Conservation (phyloP, 2,797 vertebrate genomes). For the Luscinia megarhynchos region DNA sequence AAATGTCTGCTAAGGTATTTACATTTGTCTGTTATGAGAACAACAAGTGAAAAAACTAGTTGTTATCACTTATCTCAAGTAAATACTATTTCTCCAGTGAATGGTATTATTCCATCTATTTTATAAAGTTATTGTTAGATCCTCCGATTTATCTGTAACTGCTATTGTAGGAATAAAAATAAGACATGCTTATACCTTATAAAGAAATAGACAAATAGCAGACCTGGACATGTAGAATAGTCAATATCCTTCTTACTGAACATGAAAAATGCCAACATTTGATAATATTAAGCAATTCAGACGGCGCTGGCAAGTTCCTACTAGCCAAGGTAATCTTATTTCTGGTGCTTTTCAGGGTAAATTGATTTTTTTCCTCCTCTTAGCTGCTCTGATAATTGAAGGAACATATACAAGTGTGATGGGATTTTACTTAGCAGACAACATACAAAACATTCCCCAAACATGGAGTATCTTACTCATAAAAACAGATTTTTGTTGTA, state of each 20-base stretch:
- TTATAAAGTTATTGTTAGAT: constrained; percentile 47
- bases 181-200: neutral
- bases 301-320: constrained; percentile 68
- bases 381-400: constrained; percentile 83
- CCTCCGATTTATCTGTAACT: constrained; percentile 14
- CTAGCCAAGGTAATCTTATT: constrained; percentile 77
- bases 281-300: constrained; percentile 73
- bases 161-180: constrained; percentile 34
- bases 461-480: constrained; percentile 71
- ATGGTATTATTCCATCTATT: constrained; percentile 14
- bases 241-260: constrained; percentile 50
- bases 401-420: constrained; percentile 82
- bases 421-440: constrained; percentile 76
- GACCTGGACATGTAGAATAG: constrained; percentile 28
- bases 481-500: constrained; percentile 78
- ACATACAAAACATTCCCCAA: constrained; percentile 72
- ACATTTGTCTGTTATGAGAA: constrained; percentile 59
- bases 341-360: constrained; percentile 76
- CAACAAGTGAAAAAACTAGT: constrained; percentile 58
- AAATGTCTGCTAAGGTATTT: constrained; percentile 66
- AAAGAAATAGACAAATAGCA: constrained; percentile 53
- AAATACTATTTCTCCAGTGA: constrained; percentile 45
- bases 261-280: constrained; percentile 62
- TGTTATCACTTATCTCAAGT: constrained; percentile 50
- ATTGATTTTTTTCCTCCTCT: constrained; percentile 71